Percentiles rank a stretch among this genome's conserved stretches.
Conservation (phyloP, 2,113 vertebrate genomes). For the Atlantisia rogersi region DNA sequence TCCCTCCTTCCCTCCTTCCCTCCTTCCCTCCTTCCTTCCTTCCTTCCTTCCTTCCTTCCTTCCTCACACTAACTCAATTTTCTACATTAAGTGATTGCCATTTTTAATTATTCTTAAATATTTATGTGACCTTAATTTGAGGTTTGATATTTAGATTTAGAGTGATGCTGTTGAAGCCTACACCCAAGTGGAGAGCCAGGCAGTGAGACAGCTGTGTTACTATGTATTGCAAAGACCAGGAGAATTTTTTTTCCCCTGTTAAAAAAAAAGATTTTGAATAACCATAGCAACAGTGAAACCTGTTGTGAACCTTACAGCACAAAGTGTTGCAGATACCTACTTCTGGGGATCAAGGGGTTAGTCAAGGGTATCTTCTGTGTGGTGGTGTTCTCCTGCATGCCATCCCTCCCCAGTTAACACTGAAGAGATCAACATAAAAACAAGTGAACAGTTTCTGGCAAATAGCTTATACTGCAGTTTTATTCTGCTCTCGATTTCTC, state of each 20-base stretch:
- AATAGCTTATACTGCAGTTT: background rate
- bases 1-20: background rate
- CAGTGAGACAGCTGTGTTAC: background rate
- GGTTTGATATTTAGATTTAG: background rate
- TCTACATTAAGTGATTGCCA: background rate
- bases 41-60: too few relatives aligned
- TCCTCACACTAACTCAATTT: background rate
- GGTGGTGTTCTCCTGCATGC: background rate
- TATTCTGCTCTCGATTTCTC: background rate
- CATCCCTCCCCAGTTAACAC: background rate
- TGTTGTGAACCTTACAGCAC: conserved; percentile 69
- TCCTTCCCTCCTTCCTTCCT: rapidly evolving
- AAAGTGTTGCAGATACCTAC: conserved; percentile 77
- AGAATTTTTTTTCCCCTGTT: conserved; percentile 79
- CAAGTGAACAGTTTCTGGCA: background rate
- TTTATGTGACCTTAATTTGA: background rate
- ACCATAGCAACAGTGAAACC: conserved; percentile 80
- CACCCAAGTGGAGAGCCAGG: background rate
- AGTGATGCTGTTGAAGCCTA: background rate
- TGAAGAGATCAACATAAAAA: background rate
- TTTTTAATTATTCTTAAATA: background rate
- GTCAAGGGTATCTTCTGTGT: background rate
- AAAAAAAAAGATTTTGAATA: conserved; percentile 80
- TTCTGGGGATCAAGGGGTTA: background rate
- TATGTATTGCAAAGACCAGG: conserved; percentile 68